Conservation (phyloP, 2,888 invertebrate species). For the Meganola albula region DNA sequence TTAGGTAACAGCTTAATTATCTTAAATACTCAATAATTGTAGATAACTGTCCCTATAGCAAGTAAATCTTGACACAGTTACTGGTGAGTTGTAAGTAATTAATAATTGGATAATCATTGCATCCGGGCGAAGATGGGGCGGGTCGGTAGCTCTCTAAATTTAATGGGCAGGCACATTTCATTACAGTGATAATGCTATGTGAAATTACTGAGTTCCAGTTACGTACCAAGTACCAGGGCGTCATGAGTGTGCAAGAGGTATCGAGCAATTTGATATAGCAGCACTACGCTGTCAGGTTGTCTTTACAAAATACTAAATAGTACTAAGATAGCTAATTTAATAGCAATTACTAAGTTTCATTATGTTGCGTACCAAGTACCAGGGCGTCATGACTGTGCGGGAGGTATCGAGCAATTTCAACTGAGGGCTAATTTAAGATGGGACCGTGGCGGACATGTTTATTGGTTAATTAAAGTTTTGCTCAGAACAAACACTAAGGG, state of each 20-base stretch:
- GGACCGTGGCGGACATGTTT: constrained; percentile 69
- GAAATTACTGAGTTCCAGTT: constrained; percentile 32
- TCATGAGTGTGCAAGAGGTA: constrained; percentile 34
- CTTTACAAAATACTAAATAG: too few species aligned
- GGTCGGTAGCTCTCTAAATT: too few species aligned
- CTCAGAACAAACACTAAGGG: constrained; percentile 61
- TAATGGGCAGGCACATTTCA: too few species aligned
- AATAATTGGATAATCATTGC: too few species aligned
- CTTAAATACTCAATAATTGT: too few species aligned
- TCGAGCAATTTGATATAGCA: constrained; percentile 48
- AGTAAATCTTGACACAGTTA: too few species aligned
- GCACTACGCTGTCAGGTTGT: too few species aligned
- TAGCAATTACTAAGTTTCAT: constrained; percentile 34
- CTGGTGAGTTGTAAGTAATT: too few species aligned
- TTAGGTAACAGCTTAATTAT: too few species aligned
- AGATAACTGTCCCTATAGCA: too few species aligned
- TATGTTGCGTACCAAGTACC: constrained; percentile 25
- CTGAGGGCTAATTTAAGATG: constrained; percentile 61
- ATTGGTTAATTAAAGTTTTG: constrained; percentile 78
- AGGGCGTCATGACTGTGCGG: constrained; percentile 34
- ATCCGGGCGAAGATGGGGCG: too few species aligned
- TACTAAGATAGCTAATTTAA: constrained; percentile 27
- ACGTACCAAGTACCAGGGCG: constrained; percentile 29
- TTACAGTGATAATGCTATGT: too few species aligned
- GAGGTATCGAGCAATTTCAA: constrained; percentile 42